These are phyloP conservation scores for Triplophysa dalaica DNA, from an alignment of 2,113 vertebrate species.

Conservation along the genomic window DNA sequence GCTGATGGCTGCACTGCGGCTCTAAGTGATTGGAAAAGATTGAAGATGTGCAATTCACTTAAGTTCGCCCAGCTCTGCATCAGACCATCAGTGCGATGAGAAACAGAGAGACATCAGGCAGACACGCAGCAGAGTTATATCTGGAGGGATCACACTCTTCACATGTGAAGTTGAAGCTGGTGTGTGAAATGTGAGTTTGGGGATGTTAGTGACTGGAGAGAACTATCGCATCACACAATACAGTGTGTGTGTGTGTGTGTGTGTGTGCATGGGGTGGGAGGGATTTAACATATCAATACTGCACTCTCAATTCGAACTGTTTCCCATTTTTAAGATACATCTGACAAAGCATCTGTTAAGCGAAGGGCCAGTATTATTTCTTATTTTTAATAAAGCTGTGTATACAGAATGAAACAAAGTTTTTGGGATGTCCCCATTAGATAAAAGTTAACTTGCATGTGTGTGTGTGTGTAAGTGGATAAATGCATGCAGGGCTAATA, in stretches of 20 bases:
- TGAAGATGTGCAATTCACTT: slow-evolving; percentile 93
- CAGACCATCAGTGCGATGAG: slow-evolving; percentile 83
- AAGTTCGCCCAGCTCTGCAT: slow-evolving; percentile 84
- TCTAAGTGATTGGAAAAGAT: slow-evolving; percentile 94
- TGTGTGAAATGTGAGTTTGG: slow-evolving; percentile 21
- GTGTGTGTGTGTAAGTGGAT: not conserved
- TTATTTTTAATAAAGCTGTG: too few species aligned
- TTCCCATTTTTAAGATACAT: too few species aligned
- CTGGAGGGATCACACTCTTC: slow-evolving; percentile 10
- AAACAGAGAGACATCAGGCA: slow-evolving; percentile 11
- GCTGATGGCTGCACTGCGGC: slow-evolving; percentile 80
- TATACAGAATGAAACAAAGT: too few species aligned
- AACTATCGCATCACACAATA: too few species aligned
- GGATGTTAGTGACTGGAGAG: not conserved
- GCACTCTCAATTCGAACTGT: too few species aligned
- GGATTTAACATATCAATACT: too few species aligned
- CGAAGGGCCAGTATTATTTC: too few species aligned
- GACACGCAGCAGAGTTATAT: slow-evolving; percentile 11
- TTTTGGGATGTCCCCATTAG: not conserved
- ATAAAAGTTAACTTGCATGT: not conserved
- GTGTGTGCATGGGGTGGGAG: not conserved
- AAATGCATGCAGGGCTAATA: slow-evolving; percentile 55
- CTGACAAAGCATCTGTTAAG: too few species aligned
- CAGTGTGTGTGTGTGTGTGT: not conserved
- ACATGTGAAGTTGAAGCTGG: slow-evolving; percentile 10